These are phyloP conservation scores for Aphelinus atriplicis DNA, from an alignment of 1,140 invertebrate genomes.

Conservation along the genomic window DNA sequence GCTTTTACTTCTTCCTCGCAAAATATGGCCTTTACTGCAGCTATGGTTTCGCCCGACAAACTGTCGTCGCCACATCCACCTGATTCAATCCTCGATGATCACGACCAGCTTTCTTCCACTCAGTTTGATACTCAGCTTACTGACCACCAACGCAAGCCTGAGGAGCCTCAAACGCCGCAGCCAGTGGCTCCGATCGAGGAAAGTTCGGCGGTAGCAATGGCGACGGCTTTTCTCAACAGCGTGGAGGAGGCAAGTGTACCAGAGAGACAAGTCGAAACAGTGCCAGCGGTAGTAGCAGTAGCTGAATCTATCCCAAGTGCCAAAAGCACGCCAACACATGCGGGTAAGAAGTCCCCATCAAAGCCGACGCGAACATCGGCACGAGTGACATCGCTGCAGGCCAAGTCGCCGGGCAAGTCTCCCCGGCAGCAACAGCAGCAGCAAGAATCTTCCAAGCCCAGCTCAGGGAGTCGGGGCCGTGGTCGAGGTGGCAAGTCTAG, in stretches of 20 bases:
- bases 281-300: constrained; percentile 28
- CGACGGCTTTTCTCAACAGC: constrained; percentile 45
- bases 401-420: constrained; percentile 80
- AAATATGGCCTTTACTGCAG: constrained; percentile 79
- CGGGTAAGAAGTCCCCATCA: constrained; percentile 72
- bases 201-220: constrained; percentile 33
- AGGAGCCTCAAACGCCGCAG: constrained; percentile 4
- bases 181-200: constrained; percentile 24
- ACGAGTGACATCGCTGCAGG: constrained; percentile 69
- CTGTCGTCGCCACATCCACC: constrained; percentile 57
- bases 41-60: constrained; percentile 73
- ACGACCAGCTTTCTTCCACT: constrained; percentile 54
- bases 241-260: constrained; percentile 26
- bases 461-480: constrained; percentile 48
- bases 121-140: constrained; percentile 43
- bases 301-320: constrained; percentile 33
- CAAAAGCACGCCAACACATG: constrained; percentile 49
- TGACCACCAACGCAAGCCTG: neutral
- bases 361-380: constrained; percentile 74
- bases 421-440: constrained; percentile 69
- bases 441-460: constrained; percentile 42
- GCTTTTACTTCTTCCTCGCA: constrained; percentile 81
- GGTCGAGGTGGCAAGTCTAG: constrained; percentile 65
- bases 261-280: neutral
- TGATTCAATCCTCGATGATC: constrained; percentile 48